Base-by-base conservation (phyloP, 2,888 invertebrate genomes). In the Hofmannophila pseudospretella region DNA sequence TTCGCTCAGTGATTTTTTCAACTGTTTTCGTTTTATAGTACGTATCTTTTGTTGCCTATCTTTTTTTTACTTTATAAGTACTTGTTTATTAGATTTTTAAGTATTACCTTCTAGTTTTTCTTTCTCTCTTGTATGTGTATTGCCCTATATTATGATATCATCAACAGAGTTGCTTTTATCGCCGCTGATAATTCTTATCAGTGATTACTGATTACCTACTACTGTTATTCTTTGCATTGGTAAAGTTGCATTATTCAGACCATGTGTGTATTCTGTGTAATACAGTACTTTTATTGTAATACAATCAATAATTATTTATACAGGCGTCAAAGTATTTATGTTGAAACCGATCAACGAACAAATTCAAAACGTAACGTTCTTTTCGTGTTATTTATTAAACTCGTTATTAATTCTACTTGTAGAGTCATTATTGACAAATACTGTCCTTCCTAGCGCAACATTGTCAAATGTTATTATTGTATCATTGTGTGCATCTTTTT, bases 141-240 rank as follows among this genome's bases (percentile, higher is more conserved):
- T 47, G 43, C 51, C 48, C 53, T 62, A 2, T 45, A 61, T n/a
- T n/a, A 62, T 70, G 67, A 68, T 72, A 75, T 76, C 70, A 67
- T 67, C 75, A 76, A 72, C 71, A 73, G 69, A 78, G 80, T 82
- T 78, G 71, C 72, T 75, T 2, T 77, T 84, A 84, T 84, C 81
- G 53, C 11, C 13, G 44, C 59, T 70, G 84, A 84, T 84, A 81
- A 74, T 59, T 55, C 55, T 78, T 80, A 80, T 82, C 81, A 54
- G 44, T 39, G 50, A 54, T 58, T 63, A 63, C n/a, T n/a, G n/a
- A n/a, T n/a, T n/a, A n/a, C n/a, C n/a, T n/a, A n/a, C n/a, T n/a
- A n/a, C 58, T 54, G 51, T 23, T 23, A n/a, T 53, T 64, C 47
- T 59, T 54, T 70, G 65, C 56, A 67, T 61, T 61, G 58, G 49